Evolutionary conservation across 2,113 vertebrate genomes (phyloP).

Genomic region (Artemisiospiza belli): DNA sequence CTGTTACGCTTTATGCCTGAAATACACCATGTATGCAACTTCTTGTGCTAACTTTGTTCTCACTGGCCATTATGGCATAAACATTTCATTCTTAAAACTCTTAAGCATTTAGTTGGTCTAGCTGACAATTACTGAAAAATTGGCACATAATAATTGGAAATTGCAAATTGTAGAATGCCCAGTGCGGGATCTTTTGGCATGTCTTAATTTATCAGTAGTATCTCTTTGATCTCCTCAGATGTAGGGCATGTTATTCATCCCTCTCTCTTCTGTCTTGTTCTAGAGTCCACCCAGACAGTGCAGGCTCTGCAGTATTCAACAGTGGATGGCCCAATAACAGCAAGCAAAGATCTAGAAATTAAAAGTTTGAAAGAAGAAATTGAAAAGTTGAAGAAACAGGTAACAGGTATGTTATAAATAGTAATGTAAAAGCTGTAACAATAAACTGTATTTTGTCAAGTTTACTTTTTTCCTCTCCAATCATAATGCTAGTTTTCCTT

Average conservation of each 20-base stretch:
- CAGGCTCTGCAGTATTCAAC: slow-evolving; percentile 90
- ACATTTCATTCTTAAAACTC: not conserved
- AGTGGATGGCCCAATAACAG: slow-evolving; percentile 76
- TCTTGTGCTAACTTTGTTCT: not conserved
- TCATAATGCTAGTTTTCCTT: not conserved
- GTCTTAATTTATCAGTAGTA: not conserved
- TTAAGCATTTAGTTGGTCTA: not conserved
- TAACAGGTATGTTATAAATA: slow-evolving; percentile 80
- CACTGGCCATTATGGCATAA: not conserved
- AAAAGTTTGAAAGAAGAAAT: slow-evolving; percentile 94
- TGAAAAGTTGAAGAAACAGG: slow-evolving; percentile 91
- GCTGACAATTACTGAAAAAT: not conserved
- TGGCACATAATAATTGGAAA: not conserved
- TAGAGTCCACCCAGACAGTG: slow-evolving; percentile 94
- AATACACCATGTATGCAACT: not conserved
- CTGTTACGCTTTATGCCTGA: not conserved
- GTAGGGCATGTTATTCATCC: not conserved
- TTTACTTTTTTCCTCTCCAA: not conserved
- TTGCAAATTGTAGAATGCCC: not conserved
- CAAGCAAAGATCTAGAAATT: slow-evolving; percentile 93
- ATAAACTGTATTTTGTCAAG: not conserved
- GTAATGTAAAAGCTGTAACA: not conserved
- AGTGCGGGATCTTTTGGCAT: not conserved
- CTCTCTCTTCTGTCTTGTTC: not conserved
- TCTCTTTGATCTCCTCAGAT: not conserved